Base-by-base conservation (phyloP, 2,113 vertebrate species). In the Cyrtonyx montezumae region DNA sequence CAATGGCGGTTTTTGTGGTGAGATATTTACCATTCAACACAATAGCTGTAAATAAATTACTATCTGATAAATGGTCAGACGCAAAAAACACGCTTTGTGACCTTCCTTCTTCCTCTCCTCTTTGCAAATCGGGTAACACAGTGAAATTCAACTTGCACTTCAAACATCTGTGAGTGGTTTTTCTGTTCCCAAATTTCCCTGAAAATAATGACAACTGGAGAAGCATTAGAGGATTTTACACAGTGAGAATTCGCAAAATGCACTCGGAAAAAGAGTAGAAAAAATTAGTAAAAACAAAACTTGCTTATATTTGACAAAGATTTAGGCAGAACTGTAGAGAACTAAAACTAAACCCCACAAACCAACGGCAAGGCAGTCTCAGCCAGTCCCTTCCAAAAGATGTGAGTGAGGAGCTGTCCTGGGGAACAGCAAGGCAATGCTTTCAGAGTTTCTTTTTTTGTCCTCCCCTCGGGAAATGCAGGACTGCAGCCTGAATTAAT, bases 401-500 rank as follows among this genome's bases (percentile, higher is more conserved):
- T 48, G 1, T 5, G 49, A 21, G 67, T 40, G 67, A 77, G 86
- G 84, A 94, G 79, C 53, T 32, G 45, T 81, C 67, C 86, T 74
- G 81, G 84, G 84, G 81, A 92, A 62, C 69, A 45, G 68, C 11
- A 7, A 56, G 17, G 55, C 87, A 63, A 84, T 18, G 51, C 79
- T 91, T 63, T 73, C 87, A 69, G 87, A 94, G 78, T 91, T 95
- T 69, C 71, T 79, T 68, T 90, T 91, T 77, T 77, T 45, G 49
- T 71, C 49, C 37, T 53, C 23, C 17, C 43, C 55, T 79, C 73
- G 20, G 91, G 69, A 94, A 96, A 96, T 79, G 84, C 75, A 32
- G 70, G 92, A 55, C 84, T 96, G 91, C 95, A 96, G 92, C 90
- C 94, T 93, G 87, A 92, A 87, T 18, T 87, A 87, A 82, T 82